A percentile compares a stretch with the other conserved stretches of the same genome.
Conservation (phyloP, 2,113 vertebrate genomes). For the Sphyrna mokarran region DNA sequence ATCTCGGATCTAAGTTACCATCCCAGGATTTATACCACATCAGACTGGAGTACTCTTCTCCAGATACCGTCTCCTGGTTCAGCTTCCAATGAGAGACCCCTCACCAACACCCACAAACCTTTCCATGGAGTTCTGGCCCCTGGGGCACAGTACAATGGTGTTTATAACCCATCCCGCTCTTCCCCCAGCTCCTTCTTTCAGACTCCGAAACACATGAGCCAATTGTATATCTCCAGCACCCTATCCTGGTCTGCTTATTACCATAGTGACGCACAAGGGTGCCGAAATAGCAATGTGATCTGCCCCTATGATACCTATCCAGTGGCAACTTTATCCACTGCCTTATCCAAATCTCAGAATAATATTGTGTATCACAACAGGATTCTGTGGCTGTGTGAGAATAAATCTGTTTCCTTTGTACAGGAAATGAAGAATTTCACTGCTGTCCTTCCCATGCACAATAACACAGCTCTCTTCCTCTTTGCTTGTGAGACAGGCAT, state of each 20-base stretch:
- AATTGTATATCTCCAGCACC: conserved; percentile 44
- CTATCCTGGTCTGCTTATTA: conserved; percentile 48
- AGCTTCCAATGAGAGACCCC: rapidly evolving
- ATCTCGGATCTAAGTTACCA: conserved; percentile 41
- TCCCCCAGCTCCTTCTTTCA: conserved; percentile 35
- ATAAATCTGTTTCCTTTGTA: conserved; percentile 49
- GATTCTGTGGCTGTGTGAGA: conserved; percentile 52
- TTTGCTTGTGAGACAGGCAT: conserved; percentile 45
- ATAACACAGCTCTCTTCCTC: conserved; percentile 37
- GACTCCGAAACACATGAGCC: conserved; percentile 56
- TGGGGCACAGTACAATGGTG: neutral
- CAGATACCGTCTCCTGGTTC: neutral
- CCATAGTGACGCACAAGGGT: conserved; percentile 41
- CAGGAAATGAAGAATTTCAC: conserved; percentile 48
- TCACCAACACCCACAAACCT: rapidly evolving
- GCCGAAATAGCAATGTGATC: conserved; percentile 42
- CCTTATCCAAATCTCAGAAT: rapidly evolving
- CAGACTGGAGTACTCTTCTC: conserved; percentile 51
- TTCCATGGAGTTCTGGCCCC: neutral
- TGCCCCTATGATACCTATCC: conserved; percentile 47
- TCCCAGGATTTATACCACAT: conserved; percentile 59
- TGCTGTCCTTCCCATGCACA: conserved; percentile 44
- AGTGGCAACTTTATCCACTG: neutral
- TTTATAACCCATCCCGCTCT: neutral
- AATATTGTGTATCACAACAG: conserved; percentile 52